A percentile compares a stretch with the other conserved stretches of the same genome.
Evolutionary conservation across 2,113 vertebrate genomes (phyloP).

Genomic region (Notechis scutatus): DNA sequence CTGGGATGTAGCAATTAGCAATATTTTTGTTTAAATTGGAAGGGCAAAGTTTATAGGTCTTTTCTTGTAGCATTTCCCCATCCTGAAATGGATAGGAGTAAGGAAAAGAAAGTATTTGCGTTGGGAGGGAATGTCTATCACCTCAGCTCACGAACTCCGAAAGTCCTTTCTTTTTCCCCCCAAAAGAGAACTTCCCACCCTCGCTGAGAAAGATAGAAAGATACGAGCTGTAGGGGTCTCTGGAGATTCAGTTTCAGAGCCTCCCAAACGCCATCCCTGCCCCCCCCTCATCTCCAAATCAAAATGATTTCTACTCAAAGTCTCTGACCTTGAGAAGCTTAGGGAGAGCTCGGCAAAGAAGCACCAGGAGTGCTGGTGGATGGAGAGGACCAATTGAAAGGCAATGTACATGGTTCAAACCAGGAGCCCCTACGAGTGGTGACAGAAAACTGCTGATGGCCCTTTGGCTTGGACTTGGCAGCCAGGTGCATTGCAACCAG

Average conservation of each 20-base stretch:
- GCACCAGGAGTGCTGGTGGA: slow-evolving; percentile 80
- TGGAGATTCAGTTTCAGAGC: slow-evolving; percentile 88
- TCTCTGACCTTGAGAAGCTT: slow-evolving; percentile 89
- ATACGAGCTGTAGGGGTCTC: slow-evolving; percentile 62
- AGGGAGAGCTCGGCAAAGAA: slow-evolving; percentile 82
- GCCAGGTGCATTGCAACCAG: neutral
- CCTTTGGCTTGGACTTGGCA: slow-evolving; percentile 30
- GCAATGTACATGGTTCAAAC: slow-evolving; percentile 91
- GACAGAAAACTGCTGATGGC: slow-evolving; percentile 47
- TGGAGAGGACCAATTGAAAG: slow-evolving; percentile 73
- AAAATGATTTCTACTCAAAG: slow-evolving; percentile 94
- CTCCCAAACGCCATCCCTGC: slow-evolving; percentile 69
- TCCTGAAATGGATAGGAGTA: neutral
- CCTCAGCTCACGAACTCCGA: slow-evolving; percentile 46
- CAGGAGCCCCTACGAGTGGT: slow-evolving; percentile 65
- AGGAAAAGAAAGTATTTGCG: neutral
- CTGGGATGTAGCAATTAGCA: no score
- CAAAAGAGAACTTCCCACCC: slow-evolving; percentile 80
- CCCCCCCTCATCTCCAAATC: slow-evolving; percentile 69
- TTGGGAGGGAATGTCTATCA: no score
- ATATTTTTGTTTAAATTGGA: no score
- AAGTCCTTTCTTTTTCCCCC: slow-evolving; percentile 53
- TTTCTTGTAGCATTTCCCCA: neutral
- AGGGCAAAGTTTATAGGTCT: neutral
- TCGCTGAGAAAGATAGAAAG: slow-evolving; percentile 41